These are phyloP conservation scores for Elgaria multicarinata DNA, from an alignment of 2,113 vertebrate species.

Conservation along the genomic window DNA sequence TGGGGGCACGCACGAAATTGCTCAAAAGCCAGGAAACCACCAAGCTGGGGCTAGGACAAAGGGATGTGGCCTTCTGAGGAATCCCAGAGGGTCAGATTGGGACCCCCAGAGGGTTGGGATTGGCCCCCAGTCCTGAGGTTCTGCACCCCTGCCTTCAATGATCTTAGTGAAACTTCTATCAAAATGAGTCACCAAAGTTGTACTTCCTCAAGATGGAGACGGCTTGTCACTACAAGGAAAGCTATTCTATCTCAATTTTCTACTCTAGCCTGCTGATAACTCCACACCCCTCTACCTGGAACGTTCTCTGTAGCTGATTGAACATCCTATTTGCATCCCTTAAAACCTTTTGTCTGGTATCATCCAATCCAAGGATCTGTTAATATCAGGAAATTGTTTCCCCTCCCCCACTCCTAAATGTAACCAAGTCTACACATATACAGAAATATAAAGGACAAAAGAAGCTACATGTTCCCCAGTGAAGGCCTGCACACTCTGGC, in stretches of 20 bases:
- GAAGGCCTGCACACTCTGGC: background rate
- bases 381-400: background rate
- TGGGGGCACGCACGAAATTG: no score
- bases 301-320: background rate
- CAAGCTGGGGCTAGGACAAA: no score
- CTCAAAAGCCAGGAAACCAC: no score
- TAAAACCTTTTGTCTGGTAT: background rate
- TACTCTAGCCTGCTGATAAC: background rate
- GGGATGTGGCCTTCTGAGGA: no score
- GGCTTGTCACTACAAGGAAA: background rate
- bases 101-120: background rate
- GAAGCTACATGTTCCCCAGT: background rate
- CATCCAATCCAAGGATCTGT: background rate
- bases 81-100: background rate
- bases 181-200: background rate
- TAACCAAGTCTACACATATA: background rate
- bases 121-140: no score
- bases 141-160: background rate
- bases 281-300: background rate
- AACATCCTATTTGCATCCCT: background rate
- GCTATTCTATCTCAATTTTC: background rate
- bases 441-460: slow-evolving; percentile 4
- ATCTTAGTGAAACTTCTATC: background rate
- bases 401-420: background rate
- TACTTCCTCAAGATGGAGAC: background rate